Evolutionary conservation across 2,797 vertebrate genomes (phyloP).

Genomic region (Notolabrus celidotus): DNA sequence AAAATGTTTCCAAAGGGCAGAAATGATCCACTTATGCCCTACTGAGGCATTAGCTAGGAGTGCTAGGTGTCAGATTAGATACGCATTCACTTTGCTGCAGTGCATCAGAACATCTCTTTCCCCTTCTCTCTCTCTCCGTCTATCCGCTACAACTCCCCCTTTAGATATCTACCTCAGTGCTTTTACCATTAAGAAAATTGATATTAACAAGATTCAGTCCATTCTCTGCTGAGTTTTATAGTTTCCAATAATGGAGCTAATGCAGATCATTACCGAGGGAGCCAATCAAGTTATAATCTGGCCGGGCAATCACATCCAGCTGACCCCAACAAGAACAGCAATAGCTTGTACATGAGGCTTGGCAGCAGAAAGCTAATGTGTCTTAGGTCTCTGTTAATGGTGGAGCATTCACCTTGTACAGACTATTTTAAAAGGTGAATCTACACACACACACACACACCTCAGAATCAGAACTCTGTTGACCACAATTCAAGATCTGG

Average conservation of each 20-base stretch:
- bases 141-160: conserved; percentile 74
- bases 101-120: conserved; percentile 80
- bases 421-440: conserved; percentile 11
- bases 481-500: background rate
- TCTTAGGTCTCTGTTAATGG: conserved; percentile 36
- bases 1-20: conserved; percentile 69
- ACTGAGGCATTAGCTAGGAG: conserved; percentile 84
- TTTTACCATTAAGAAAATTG: conserved; percentile 94
- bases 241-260: conserved; percentile 91
- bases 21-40: conserved; percentile 78
- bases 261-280: conserved; percentile 89
- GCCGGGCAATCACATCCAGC: conserved; percentile 71
- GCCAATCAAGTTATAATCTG: conserved; percentile 87
- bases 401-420: conserved; percentile 26
- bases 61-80: conserved; percentile 89
- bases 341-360: conserved; percentile 17
- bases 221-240: conserved; percentile 88
- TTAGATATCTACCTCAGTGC: conserved; percentile 82
- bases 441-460: conserved; percentile 1
- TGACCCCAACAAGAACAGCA: conserved; percentile 53
- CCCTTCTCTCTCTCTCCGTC: conserved; percentile 26
- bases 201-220: conserved; percentile 89
- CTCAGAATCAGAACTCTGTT: background rate
- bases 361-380: conserved; percentile 33
- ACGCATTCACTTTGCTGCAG: conserved; percentile 81